Evolutionary conservation across 2,797 vertebrate species (phyloP).

Genomic region (Melanotaenia boesemani): DNA sequence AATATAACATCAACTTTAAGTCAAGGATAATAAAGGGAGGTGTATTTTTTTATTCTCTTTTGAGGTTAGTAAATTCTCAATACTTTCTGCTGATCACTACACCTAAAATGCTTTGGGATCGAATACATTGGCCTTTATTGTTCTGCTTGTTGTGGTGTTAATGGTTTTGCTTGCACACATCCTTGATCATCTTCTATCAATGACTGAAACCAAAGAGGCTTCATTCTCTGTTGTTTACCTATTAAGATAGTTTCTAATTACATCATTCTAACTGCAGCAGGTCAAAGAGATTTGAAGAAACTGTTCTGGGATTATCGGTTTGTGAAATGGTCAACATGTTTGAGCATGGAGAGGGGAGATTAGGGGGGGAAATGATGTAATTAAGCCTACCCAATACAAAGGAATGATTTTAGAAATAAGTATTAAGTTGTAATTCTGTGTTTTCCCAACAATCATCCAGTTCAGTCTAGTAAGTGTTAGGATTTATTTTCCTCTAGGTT

Average conservation of each 20-base stretch:
- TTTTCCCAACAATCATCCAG: background rate
- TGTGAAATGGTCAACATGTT: conserved; percentile 21
- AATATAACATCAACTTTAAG: background rate
- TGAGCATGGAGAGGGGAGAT: conserved; percentile 1
- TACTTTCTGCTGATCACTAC: conserved; percentile 10
- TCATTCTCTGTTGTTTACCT: conserved; percentile 17
- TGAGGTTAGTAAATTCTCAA: background rate
- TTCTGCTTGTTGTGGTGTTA: background rate
- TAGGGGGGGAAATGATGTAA: background rate
- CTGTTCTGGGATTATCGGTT: conserved; percentile 1
- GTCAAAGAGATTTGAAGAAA: conserved; percentile 13
- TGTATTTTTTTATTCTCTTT: background rate
- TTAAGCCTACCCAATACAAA: background rate
- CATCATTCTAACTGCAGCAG: conserved; percentile 14
- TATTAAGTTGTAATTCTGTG: background rate
- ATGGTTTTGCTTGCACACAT: background rate
- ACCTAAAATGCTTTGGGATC: conserved; percentile 9
- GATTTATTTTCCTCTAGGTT: background rate
- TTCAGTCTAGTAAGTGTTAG: background rate
- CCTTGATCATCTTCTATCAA: background rate
- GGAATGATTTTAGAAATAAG: background rate
- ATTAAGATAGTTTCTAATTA: conserved; percentile 31
- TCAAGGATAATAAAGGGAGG: background rate
- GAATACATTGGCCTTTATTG: conserved; percentile 7
- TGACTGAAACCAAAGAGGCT: conserved; percentile 33